Percentiles rank a stretch among this genome's conserved stretches.
Evolutionary conservation across 2,113 vertebrate species (phyloP).

Genomic region (Pterocles orientalis): DNA sequence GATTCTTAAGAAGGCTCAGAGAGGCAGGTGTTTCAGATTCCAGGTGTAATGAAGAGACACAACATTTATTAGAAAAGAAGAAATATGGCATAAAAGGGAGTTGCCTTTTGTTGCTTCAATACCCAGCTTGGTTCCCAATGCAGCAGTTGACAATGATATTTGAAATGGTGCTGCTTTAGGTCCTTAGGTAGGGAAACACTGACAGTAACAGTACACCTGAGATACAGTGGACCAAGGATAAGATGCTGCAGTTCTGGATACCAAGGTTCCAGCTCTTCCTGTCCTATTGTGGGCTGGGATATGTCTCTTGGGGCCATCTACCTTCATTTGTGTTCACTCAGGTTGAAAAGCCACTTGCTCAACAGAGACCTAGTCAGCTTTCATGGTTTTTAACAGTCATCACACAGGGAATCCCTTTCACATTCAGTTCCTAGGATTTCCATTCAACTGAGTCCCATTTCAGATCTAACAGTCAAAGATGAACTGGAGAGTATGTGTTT

Average conservation of each 20-base stretch:
- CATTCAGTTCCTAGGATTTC: neutral
- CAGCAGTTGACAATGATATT: neutral
- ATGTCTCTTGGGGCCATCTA: neutral
- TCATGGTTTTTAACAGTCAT: neutral
- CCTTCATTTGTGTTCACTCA: neutral
- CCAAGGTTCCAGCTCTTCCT: neutral
- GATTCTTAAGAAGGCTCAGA: conserved; percentile 7
- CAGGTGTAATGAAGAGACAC: conserved; percentile 16
- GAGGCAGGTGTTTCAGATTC: conserved; percentile 55
- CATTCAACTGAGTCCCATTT: neutral
- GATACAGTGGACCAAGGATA: neutral
- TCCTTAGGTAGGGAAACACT: neutral
- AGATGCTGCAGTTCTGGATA: neutral
- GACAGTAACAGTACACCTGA: neutral
- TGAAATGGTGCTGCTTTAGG: neutral
- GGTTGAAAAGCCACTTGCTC: neutral
- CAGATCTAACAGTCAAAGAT: neutral
- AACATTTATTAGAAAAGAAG: conserved; percentile 28
- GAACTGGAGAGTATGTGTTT: neutral
- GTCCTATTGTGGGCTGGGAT: neutral
- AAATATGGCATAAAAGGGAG: conserved; percentile 15
- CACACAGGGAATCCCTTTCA: neutral
- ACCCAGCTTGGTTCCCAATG: neutral
- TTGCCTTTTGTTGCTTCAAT: neutral
- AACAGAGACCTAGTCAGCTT: neutral